Evolutionary conservation across 2,888 invertebrate genomes (phyloP).

Genomic region (Cheiracanthium punctorium): DNA sequence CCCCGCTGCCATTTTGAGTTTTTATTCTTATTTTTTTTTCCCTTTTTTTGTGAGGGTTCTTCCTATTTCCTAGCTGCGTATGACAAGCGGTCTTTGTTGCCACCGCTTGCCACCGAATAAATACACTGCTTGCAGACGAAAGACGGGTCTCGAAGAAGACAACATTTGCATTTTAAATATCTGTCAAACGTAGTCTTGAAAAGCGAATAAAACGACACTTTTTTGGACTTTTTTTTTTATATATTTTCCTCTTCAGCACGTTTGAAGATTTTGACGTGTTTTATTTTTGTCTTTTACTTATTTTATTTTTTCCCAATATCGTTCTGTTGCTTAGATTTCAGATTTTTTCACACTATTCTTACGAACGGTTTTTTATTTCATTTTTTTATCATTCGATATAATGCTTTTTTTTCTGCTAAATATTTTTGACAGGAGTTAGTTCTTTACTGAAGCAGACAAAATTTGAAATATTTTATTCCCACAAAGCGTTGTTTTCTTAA

Average conservation of each 20-base stretch:
- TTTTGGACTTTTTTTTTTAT: constrained; percentile 32
- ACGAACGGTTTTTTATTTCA: constrained; percentile 18
- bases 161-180: constrained; percentile 70
- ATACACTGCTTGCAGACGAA: constrained; percentile 64
- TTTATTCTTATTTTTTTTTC: constrained; percentile 5
- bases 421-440: constrained; percentile 2
- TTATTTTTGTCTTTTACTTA: constrained; percentile 19
- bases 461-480: not conserved
- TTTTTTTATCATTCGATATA: constrained; percentile 42
- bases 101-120: constrained; percentile 67
- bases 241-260: constrained; percentile 51
- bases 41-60: constrained; percentile 1
- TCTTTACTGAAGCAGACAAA: not conserved
- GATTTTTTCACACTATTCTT: constrained; percentile 17
- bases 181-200: constrained; percentile 64
- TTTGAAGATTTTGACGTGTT: constrained; percentile 63
- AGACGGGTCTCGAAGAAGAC: constrained; percentile 66
- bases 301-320: constrained; percentile 33
- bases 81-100: constrained; percentile 67
- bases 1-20: constrained; percentile 38
- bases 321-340: constrained; percentile 57
- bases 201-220: constrained; percentile 64
- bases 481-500: not conserved
- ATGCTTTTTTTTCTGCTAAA: not conserved
- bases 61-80: constrained; percentile 48